Evolutionary conservation across 2,888 invertebrate species (phyloP), one percentile per base, ranked within the genome.

Genomic region (Lomographa bimaculata): DNA sequence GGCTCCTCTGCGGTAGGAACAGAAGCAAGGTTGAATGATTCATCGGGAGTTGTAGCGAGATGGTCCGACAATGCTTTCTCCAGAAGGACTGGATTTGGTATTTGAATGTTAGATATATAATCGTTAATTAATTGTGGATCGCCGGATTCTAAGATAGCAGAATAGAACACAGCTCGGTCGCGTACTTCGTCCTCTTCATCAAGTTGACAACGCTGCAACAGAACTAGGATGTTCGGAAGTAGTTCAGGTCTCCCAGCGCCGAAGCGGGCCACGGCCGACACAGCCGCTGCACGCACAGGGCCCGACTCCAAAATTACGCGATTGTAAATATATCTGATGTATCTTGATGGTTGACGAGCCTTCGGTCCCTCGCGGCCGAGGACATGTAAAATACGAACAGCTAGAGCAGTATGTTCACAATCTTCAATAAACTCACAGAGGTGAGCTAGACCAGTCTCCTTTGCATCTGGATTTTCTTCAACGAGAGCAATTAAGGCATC

Each of bases 341-440:
- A 94, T 33, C 94, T 90, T 0, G 97, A 96, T 0, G 99, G 99
- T 52, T 96, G 96, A 55, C 95, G 95, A 0, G 99, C 97, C 54
- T 96, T 95, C 0, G 99, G 99, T 0, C 99, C 99, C 83, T 99
- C 99, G 46, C 96, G 94, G 0, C 99, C 99, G 1, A 99, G 89
- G 35, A 99, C 90, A 89, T 99, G 98, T 23, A 99, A 90, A 59
- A 99, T 99, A 20, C 98, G 92, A 0, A 99, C 99, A 2, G 99
- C 98, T 54, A 99, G 90, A 29, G 97, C 96, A 0, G 97, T 96
- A 75, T 99, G 99, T 66, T 99, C 99, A 72, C 99, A 99, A 80
- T 99, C 99, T 74, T 99, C 99, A 59, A 99, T 99, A 68, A 99
- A 99, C 79, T 99, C 99, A 67, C 99, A 99, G 3, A 99, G 90